Base-by-base conservation (phyloP, 2,888 invertebrate species). In the Busseola fusca region DNA sequence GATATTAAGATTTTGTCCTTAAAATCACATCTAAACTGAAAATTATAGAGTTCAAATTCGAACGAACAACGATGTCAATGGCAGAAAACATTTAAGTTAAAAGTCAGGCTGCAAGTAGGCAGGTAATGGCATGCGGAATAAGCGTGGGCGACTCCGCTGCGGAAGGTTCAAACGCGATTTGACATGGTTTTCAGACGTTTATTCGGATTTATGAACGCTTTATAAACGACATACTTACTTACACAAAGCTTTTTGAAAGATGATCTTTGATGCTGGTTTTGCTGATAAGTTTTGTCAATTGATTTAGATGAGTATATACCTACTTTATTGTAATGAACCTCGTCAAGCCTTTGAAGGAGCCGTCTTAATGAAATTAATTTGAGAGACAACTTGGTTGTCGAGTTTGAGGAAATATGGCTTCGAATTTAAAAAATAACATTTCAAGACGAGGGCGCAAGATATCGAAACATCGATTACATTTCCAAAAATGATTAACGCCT, bases 131-230 rank as follows among this genome's bases (percentile, higher is more conserved):
- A 82, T 84, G 86, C 83, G 72, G 86, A 87, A 86, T 74, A 81
- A 85, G 87, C 87, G 93, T 93, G 90, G 93, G 93, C 87, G 91
- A 88, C 81, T 79, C 77, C 70, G 82, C 83, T 76, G 87, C 88
- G 86, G 89, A 90, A 90, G 87, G 86, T 86, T 87, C 82, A 84
- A 87, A 87, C 85, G 84, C 81, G 80, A 89, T 88, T 89, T 83
- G 88, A 87, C 85, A 89, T 84, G 88, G 84, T 87, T 86, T 87
- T 87, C 84, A 86, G 85, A 86, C 78, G 72, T 82, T 86, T 85
- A 86, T 87, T 79, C 76, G 73, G 80, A 89, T 86, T 86, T 85
- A 86, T 85, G 77, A 78, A 82, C 81, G 76, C 76, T 83, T 80
- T 81, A 72, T 80, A 74, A 66, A 40, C 62, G 48, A 73, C 60